Evolutionary conservation across 2,888 invertebrate species (phyloP), one percentile per base, ranked within the genome.

Genomic region (Drosophila siamana): DNA sequence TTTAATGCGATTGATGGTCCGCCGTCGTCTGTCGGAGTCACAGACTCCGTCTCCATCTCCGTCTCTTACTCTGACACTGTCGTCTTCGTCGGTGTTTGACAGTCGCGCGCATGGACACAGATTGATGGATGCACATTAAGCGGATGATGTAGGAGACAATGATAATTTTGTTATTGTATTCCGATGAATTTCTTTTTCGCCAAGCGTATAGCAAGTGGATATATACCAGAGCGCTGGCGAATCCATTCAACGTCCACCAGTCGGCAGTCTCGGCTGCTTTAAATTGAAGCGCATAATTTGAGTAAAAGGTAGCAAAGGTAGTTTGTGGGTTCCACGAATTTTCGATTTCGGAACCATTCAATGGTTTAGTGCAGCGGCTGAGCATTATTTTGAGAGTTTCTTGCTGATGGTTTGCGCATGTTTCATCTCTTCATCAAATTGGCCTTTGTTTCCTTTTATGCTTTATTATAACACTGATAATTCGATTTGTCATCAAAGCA

Each of bases 121-220:
- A 90, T 90, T 90, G 90, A 90, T 90, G 90, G 89, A 86, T 89
- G 80, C 90, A 86, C 86, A 89, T 89, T 90, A 86, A 84, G 79
- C 65, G 71, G 69, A 69, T 75, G 78, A 76, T 82, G 82, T 74
- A 74, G 86, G 77, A 86, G 84, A 80, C 82, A 89, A 80, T 88
- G 89, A 89, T 89, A 88, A 86, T 82, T 82, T 86, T 74, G 80
- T 85, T 85, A 88, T 88, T 83, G 83, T 86, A 71, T 84, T 86
- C 76, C 48, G 40, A 55, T 22, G 72, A 78, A 78, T 59, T 47
- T 48, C 11, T 26, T 46, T 57, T 66, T 11, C 48, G 55, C 43
- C 33, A 48, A 69, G 30, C 43, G 52, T 41, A 69, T 19, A 59
- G 62, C 74, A 74, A 74, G 74, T 74, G 74, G 51, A 65, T 74